Evolutionary conservation across 30 jellyfish, hydroid and myxozoan genomes (phyloP).

Genomic region (Aurelia aurita): DNA sequence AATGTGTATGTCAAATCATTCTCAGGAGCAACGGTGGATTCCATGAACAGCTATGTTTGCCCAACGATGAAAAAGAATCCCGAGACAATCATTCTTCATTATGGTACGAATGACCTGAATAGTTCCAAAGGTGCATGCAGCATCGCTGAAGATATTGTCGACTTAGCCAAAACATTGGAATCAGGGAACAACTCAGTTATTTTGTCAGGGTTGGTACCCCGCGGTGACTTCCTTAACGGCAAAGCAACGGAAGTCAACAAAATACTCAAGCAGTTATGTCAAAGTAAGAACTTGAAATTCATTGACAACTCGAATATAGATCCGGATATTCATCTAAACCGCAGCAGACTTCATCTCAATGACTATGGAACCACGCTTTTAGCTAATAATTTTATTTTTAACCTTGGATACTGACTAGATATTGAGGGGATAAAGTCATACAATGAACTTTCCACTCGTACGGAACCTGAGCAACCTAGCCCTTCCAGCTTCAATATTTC

Average conservation of each 20-base stretch:
- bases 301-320: neutral
- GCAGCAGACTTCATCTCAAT: too few species aligned
- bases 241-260: neutral
- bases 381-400: too few species aligned
- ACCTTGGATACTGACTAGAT: too few species aligned
- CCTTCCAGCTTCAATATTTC: too few species aligned
- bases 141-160: neutral
- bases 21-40: constrained; percentile 27
- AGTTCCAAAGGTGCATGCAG: neutral
- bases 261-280: neutral
- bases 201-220: neutral
- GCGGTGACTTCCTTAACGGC: neutral
- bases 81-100: neutral
- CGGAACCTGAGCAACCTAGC: too few species aligned
- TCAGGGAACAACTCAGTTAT: neutral
- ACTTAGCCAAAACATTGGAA: neutral
- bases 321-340: too few species aligned
- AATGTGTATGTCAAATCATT: constrained; percentile 37
- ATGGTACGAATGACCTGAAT: neutral
- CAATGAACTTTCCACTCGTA: too few species aligned
- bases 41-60: neutral
- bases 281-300: neutral
- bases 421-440: too few species aligned
- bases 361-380: too few species aligned
- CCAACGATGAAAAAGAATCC: constrained; percentile 5